These are phyloP conservation scores for Xerus inauris DNA, from an alignment of 2,113 vertebrate genomes.

Conservation along the genomic window DNA sequence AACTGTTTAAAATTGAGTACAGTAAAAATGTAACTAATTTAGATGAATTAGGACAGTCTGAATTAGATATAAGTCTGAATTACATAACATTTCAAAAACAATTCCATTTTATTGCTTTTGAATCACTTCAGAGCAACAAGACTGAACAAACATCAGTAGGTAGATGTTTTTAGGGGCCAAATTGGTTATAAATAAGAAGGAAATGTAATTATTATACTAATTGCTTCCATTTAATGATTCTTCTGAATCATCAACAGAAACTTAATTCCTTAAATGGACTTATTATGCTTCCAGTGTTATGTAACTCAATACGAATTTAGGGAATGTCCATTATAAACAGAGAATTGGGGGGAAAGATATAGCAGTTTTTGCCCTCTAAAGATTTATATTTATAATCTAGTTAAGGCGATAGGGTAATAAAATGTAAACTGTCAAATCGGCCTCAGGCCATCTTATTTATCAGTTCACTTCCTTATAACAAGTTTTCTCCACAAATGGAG, in stretches of 20 bases:
- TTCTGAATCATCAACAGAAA: slow-evolving; percentile 50
- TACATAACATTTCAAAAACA: slow-evolving; percentile 36
- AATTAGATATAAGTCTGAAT: slow-evolving; percentile 33
- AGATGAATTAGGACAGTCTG: neutral
- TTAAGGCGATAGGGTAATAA: neutral
- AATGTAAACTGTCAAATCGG: neutral
- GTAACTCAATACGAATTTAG: neutral
- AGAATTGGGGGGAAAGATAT: neutral
- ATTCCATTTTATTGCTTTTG: slow-evolving; percentile 56
- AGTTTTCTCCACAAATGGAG: neutral
- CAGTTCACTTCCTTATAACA: neutral
- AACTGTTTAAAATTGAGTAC: slow-evolving; percentile 2
- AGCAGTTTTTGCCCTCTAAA: neutral
- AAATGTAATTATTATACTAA: slow-evolving; percentile 36
- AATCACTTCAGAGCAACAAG: slow-evolving; percentile 35
- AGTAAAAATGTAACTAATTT: slow-evolving; percentile 59
- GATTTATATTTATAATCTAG: neutral
- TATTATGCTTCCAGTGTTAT: neutral
- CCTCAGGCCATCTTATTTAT: neutral
- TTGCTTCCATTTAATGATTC: slow-evolving; percentile 29
- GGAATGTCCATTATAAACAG: neutral
- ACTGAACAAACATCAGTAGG: neutral
- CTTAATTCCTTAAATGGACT: slow-evolving; percentile 11
- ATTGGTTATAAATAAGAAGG: slow-evolving; percentile 41
- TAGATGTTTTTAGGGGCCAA: neutral